Conservation (phyloP, 1,140 invertebrate genomes). For the Aphelenchoides avenae region DNA sequence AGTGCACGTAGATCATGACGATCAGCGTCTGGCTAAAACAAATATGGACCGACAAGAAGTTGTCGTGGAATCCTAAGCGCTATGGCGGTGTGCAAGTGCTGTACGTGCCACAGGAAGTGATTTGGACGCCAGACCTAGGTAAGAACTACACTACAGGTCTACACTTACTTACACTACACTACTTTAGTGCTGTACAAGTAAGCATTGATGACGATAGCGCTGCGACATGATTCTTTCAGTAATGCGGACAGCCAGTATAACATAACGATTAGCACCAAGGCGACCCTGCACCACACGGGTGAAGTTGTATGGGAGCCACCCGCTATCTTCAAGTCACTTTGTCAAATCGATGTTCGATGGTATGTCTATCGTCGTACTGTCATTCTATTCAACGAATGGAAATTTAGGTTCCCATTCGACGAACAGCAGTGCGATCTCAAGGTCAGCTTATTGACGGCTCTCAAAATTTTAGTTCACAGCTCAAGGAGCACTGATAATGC, state of each 20-base stretch:
- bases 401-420: conserved; percentile 68
- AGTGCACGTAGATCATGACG: no score
- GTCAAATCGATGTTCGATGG: conserved; percentile 82
- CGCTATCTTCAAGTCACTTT: conserved; percentile 96
- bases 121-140: conserved; percentile 81
- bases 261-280: conserved; percentile 65
- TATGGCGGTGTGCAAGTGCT: conserved; percentile 39
- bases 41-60: conserved; percentile 88
- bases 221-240: conserved; percentile 10
- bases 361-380: conserved; percentile 1
- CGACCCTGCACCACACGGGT: conserved; percentile 73
- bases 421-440: conserved; percentile 86
- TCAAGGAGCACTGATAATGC: no score
- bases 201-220: conserved; percentile 62
- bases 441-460: no score
- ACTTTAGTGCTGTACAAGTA: background rate
- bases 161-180: background rate
- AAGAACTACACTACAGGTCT: conserved; percentile 62
- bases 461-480: no score
- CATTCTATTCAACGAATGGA: background rate
- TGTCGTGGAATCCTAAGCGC: conserved; percentile 73
- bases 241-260: conserved; percentile 66
- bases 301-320: conserved; percentile 91
- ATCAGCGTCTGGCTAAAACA: conserved; percentile 91
- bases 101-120: conserved; percentile 51